Base-by-base conservation (phyloP, 2,113 vertebrate genomes). In the Chlorodrepanis virens region DNA sequence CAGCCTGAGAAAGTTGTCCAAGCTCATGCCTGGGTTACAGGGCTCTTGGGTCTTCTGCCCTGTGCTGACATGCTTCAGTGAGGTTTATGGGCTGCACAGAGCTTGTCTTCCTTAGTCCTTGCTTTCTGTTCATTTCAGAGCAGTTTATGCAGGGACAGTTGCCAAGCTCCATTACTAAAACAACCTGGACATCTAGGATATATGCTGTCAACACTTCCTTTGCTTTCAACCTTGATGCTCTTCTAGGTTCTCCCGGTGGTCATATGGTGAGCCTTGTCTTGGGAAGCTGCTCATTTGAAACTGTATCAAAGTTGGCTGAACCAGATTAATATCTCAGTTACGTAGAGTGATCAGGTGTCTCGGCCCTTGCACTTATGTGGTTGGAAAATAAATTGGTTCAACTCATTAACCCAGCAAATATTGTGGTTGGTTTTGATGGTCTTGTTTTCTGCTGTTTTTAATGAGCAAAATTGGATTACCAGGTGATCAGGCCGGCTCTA, bases 341-440 rank as follows among this genome's bases (percentile, higher is more conserved):
- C 8, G 56, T 63, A 21, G 39, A 54, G 50, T 44, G n/a, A 54
- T 24, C 50, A 69, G n/a, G 65, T 57, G 25, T 44, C 24, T 75
- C 0, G 0, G 35, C 21, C 54, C 11, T 84, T 87, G n/a, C 1
- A 2, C 20, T 65, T 85, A 14, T 1, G 28, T 65, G 20, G 11
- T 20, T 90, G 54, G 31, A 82, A 95, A 45, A 69, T 45, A 69
- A 83, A 21, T 64, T 31, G 12, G 3, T 90, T 83, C 40, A 76
- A 22, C 28, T 88, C 25, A 37, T 67, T 88, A 70, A 86, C 21
- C 6, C 25, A 9, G 42, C 14, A 83, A 27, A 50, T 47, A 61
- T 11, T 77, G 40, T 57, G 20, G 15, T 76, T 35, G 28, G 10
- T 40, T 87, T 83, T 65, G 22, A 31, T 4, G 10, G 17, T 57